Base-by-base conservation (phyloP, 2,113 vertebrate genomes). In the Struthidea cinerea region DNA sequence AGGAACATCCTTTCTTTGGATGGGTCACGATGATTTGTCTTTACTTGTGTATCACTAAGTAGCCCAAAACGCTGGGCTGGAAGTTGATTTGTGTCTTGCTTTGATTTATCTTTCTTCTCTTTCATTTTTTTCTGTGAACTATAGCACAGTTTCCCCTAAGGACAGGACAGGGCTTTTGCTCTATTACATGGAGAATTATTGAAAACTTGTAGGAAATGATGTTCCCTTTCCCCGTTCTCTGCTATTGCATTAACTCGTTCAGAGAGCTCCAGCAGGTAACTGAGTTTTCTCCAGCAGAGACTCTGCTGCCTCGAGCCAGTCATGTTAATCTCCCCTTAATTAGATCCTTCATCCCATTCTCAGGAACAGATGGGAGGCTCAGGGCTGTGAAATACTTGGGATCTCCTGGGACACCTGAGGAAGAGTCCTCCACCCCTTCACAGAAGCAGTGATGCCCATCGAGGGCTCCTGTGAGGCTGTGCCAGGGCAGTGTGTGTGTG, bases 281-380 rank as follows among this genome's bases (percentile, higher is more conserved):
- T 52, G 87, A 86, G 41, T 90, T 92, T 88, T 24, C 67, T 93
- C 68, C 90, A 89, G 80, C 81, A 89, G 94, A 70, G 64, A 35
- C 42, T 81, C 60, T 67, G 73, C 61, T 89, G 90, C 93, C 93
- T 93, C 39, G 1, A 90, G 89, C 79, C 73, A 37, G 10, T 74
- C 35, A 2, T 80, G 75, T 78, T 92, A 93, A 93, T 89, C 88
- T 94, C 32, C 35, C 27, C 44, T 95, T 96, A 96, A 94, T 94
- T 85, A 95, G 86, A 87, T 95, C 81, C 84, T 87, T 86, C 80
- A 56, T 89, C 39, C 67, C 61, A 12, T 89, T 74, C 55, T 61
- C 69, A 24, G 77, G 77, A 87, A 42, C 77, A 91, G 73, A 96
- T 93, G 90, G 77, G 50, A 82, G 13, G 74, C 85, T 89, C 46